Conservation (phyloP, 2,797 vertebrate genomes). For the Pangasius macronema region DNA sequence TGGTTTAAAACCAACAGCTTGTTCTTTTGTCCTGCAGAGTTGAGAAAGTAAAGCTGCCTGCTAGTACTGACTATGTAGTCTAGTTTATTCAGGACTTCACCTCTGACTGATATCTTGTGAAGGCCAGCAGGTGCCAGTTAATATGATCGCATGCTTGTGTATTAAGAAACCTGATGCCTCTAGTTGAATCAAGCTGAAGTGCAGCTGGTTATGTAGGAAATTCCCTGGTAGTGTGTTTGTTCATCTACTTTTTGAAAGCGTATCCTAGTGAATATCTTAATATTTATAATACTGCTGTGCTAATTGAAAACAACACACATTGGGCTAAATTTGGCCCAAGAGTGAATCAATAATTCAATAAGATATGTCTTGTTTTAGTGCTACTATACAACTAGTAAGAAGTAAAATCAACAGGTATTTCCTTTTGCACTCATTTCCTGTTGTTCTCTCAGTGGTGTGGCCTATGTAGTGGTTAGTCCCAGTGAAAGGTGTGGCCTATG, state of each 20-base stretch:
- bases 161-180: constrained; percentile 36
- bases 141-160: constrained; percentile 34
- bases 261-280: no score
- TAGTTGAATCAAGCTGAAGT: neutral
- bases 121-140: constrained; percentile 44
- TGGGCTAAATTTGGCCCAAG: neutral
- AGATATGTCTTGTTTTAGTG: neutral
- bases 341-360: neutral
- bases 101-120: constrained; percentile 26
- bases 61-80: neutral
- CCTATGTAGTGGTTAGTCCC: no score
- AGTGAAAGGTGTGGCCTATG: neutral
- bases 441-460: neutral
- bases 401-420: neutral
- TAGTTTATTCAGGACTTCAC: constrained; percentile 16
- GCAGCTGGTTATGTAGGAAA: neutral
- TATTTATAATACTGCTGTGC: neutral
- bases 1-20: neutral
- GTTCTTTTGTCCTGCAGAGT: neutral
- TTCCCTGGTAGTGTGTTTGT: neutral
- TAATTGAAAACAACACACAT: neutral
- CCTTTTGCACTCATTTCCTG: neutral
- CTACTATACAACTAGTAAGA: neutral
- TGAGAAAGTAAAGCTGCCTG: neutral
- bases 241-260: neutral